Evolutionary conservation across 2,113 vertebrate species (phyloP).

Genomic region (Cyphomyrus discorhynchus): DNA sequence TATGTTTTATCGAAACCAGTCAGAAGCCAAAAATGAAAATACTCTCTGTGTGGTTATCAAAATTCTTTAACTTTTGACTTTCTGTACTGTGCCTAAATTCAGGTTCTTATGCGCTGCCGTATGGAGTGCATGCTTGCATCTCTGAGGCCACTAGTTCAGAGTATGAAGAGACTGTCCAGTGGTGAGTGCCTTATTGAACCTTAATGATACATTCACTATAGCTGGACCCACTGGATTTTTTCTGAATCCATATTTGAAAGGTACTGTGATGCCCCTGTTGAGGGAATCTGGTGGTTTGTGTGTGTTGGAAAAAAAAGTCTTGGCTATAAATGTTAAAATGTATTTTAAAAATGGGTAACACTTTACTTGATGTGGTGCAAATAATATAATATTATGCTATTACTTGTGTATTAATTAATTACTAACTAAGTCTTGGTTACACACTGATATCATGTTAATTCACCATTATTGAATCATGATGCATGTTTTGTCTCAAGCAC

Average conservation of each 20-base stretch:
- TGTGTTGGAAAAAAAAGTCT: not conserved
- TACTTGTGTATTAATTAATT: not conserved
- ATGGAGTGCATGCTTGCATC: conserved; percentile 57
- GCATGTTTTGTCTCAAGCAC: not conserved
- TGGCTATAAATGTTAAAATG: not conserved
- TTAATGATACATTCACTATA: not conserved
- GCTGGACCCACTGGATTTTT: not conserved
- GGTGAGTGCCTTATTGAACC: conserved; percentile 18
- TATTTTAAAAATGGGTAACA: not conserved
- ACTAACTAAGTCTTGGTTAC: not conserved
- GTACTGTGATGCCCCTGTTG: not conserved
- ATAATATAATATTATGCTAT: not conserved
- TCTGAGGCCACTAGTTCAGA: conserved; percentile 48
- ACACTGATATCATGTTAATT: not conserved
- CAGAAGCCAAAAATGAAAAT: not conserved
- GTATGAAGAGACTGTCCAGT: not conserved
- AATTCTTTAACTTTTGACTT: not conserved
- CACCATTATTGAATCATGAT: not conserved
- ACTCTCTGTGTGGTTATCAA: not conserved
- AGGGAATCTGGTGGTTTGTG: not conserved
- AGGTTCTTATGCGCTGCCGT: conserved; percentile 66
- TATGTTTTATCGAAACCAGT: not conserved
- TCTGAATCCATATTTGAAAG: not conserved
- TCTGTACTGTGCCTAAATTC: conserved; percentile 12
- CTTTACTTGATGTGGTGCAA: not conserved